Base-by-base conservation (phyloP, 1,140 invertebrate genomes). In the Drosophila takahashii region DNA sequence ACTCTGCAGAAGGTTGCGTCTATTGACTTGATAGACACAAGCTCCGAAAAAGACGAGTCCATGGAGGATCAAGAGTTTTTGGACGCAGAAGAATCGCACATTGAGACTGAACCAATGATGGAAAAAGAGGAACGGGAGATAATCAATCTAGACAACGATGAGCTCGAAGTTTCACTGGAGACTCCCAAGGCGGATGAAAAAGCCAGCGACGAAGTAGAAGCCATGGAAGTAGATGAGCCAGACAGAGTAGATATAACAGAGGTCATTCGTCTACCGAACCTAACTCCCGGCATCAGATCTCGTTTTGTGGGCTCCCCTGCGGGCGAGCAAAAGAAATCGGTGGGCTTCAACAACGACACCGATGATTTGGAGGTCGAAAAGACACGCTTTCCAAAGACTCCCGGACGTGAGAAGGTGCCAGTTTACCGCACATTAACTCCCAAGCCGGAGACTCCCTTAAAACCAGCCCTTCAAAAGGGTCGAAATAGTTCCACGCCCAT, bases 401-500 rank as follows among this genome's bases (percentile, higher is more conserved):
- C 89, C 32, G 60, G 47, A 1, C 81, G 83, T 1, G n/a, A 59
- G 1, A 77, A 50, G 7, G 3, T 15, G 1, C 32, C 48, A 34
- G 11, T 22, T 11, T 9, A 18, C 18, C 13, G 22, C 0, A 8
- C n/a, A 4, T n/a, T 29, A 0, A 58, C 34, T 4, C n/a, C 61
- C 1, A 39, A 44, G 2, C 6, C n/a, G 1, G 32, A 56, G 0
- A 34, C 37, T 0, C 47, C 41, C 8, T 7, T 44, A 1, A 64
- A 74, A 13, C 8, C 7, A 9, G 56, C 79, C 0, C 22, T 69
- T 1, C 69, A 65, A 8, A 72, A 79, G 44, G 64, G 39, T 11
- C 76, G 75, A 8, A 77, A 66, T 11, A 87, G 84, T 32, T 89
- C 84, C 11, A 87, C 84, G 1, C 84, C 84, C 8, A 27, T 89